These are phyloP conservation scores for Hypsibius dujardini DNA, from an alignment of 1,140 invertebrate species.

Conservation along the genomic window DNA sequence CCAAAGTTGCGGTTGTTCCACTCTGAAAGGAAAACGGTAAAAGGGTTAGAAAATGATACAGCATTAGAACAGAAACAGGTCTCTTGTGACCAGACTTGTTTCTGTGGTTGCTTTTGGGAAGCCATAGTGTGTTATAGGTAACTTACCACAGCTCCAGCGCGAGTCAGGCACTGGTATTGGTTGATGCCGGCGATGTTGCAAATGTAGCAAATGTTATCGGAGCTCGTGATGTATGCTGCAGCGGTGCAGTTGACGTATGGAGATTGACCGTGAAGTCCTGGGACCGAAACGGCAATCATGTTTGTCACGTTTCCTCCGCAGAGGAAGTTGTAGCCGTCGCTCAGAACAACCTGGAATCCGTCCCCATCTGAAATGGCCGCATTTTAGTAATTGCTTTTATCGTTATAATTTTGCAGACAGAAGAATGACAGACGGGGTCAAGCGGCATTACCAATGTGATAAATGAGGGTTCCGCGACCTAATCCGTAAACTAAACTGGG, in stretches of 20 bases:
- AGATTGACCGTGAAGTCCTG: background rate
- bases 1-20: background rate
- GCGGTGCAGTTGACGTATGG: conserved; percentile 1
- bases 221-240: background rate
- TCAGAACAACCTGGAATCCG: background rate
- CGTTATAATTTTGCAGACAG: background rate
- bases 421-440: background rate
- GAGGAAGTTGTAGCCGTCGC: background rate
- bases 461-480: background rate
- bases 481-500: background rate
- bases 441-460: background rate
- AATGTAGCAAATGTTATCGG: background rate
- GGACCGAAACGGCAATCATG: background rate
- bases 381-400: background rate
- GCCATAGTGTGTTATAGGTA: background rate
- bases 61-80: background rate
- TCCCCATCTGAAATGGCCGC: background rate
- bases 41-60: background rate
- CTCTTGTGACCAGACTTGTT: background rate
- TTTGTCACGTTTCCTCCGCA: background rate
- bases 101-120: background rate
- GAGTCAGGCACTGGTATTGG: background rate
- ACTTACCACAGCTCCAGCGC: background rate
- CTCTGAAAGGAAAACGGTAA: background rate
- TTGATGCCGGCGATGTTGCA: background rate